phyloP scores from a whole-genome alignment of 1,140 invertebrate genomes.

The Platyscapa corneri region DNA sequence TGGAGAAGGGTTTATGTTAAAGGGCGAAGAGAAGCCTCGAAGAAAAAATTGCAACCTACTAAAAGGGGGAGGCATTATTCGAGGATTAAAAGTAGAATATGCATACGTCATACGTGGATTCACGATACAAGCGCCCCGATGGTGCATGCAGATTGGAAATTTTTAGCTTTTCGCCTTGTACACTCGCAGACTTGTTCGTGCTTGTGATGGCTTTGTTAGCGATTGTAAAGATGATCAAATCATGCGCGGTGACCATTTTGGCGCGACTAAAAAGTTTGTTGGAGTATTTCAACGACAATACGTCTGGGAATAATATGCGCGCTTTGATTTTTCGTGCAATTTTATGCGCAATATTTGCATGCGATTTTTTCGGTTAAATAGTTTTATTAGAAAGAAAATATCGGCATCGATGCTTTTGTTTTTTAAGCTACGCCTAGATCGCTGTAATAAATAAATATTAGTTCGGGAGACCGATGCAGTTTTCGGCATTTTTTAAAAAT shows the following conservation, averaged over 20 bases:
- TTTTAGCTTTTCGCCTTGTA: constrained; percentile 18
- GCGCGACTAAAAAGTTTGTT: not conserved
- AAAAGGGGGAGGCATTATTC: not conserved
- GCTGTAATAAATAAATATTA: not conserved
- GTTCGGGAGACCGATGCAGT: not conserved
- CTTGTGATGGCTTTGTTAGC: constrained; percentile 15
- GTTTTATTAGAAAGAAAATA: not conserved
- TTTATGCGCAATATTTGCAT: not conserved
- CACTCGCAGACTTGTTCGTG: not conserved
- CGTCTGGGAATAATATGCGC: constrained; percentile 1
- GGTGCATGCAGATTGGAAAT: constrained; percentile 40
- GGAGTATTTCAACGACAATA: not conserved
- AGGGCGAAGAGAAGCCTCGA: not conserved
- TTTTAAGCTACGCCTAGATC: not conserved
- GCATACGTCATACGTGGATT: constrained; percentile 20
- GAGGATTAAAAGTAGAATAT: constrained; percentile 37
- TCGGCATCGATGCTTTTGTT: no score
- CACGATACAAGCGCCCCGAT: not conserved
- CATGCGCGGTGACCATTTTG: not conserved
- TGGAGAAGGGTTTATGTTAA: not conserved
- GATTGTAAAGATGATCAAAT: constrained; percentile 8
- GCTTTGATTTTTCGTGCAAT: constrained; percentile 3
- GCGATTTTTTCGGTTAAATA: not conserved
- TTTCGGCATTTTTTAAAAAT: not conserved
- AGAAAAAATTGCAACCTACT: not conserved